Evolutionary conservation across 2,888 invertebrate genomes (phyloP), one percentile per base, ranked within the genome.

Genomic region (Cerastis leucographa): DNA sequence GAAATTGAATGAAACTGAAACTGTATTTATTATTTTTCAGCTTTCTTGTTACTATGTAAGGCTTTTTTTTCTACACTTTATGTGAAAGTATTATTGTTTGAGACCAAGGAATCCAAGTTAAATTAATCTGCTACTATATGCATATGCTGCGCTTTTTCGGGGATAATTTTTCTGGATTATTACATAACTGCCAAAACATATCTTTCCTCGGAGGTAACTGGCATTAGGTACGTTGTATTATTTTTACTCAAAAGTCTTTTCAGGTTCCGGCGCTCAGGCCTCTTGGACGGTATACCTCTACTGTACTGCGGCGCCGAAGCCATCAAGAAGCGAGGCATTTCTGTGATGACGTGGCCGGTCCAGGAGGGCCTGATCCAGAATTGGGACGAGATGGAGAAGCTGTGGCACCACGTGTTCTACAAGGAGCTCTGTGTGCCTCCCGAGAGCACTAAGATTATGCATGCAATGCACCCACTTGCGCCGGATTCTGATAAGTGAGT

Each of bases 311-410:
- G 97, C 0, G 96, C 97, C 68, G 97, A 97, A 84, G 97, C 97
- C 8, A 96, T 97, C 81, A 95, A 94, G 49, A 97, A 97, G 11
- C 89, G 94, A 29, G 96, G 96, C 0, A 65, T 94, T 3, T 94
- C 97, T 0, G 95, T 97, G 0, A 95, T 97, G 9, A 98, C 97
- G 89, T 98, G 98, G 95, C 98, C 98, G 0, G 98, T 98, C 72
- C 97, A 98, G 89, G 97, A 98, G 88, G 98, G 98, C 46, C 97
- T 98, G 82, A 97, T 98, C 68, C 97, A 97, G 86, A 97, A 98
- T 93, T 98, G 98, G 98, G 98, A 98, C 87, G 98, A 98, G 90
- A 98, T 99, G 98, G 98, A 99, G 94, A 98, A 98, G 94, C 97
- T 99, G 87, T 98, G 98, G 98, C 98, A 98, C 92, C 98, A 98